phyloP scores from a whole-genome alignment of 2,113 vertebrate species.

The Spea bombifrons region DNA sequence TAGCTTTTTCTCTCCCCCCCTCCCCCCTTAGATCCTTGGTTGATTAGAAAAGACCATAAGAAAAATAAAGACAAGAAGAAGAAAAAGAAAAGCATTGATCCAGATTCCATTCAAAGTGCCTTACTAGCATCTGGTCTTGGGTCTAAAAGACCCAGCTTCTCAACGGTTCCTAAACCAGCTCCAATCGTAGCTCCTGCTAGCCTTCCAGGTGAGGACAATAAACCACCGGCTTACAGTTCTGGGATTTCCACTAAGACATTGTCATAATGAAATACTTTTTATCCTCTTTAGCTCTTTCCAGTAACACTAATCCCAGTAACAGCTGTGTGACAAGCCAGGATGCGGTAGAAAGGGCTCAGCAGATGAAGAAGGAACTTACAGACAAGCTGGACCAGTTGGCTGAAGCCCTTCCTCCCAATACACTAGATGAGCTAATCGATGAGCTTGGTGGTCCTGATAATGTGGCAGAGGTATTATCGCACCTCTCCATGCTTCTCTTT shows the following conservation, averaged over 20 bases:
- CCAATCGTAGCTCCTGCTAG: slow-evolving; percentile 60
- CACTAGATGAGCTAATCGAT: slow-evolving; percentile 94
- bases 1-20: too few relatives aligned
- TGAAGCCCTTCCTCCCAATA: slow-evolving; percentile 90
- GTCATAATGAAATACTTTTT: neutral
- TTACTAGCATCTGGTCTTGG: slow-evolving; percentile 96
- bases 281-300: slow-evolving; percentile 67
- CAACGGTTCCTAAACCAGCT: slow-evolving; percentile 68
- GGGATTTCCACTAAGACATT: too few relatives aligned
- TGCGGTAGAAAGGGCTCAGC: slow-evolving; percentile 90
- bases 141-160: slow-evolving; percentile 86
- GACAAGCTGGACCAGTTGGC: slow-evolving; percentile 88
- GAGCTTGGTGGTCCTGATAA: slow-evolving; percentile 95
- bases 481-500: too few relatives aligned
- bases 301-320: slow-evolving; percentile 69
- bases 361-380: slow-evolving; percentile 90
- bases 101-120: slow-evolving; percentile 99
- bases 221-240: neutral
- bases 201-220: slow-evolving; percentile 55
- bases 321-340: slow-evolving; percentile 92
- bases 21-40: slow-evolving; percentile 82
- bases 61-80: slow-evolving; percentile 89
- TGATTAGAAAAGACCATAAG: slow-evolving; percentile 94
- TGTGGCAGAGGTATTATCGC: slow-evolving; percentile 83
- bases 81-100: slow-evolving; percentile 87